These are phyloP conservation scores for Passerina amoena DNA, from an alignment of 2,113 vertebrate species.

Conservation along the genomic window DNA sequence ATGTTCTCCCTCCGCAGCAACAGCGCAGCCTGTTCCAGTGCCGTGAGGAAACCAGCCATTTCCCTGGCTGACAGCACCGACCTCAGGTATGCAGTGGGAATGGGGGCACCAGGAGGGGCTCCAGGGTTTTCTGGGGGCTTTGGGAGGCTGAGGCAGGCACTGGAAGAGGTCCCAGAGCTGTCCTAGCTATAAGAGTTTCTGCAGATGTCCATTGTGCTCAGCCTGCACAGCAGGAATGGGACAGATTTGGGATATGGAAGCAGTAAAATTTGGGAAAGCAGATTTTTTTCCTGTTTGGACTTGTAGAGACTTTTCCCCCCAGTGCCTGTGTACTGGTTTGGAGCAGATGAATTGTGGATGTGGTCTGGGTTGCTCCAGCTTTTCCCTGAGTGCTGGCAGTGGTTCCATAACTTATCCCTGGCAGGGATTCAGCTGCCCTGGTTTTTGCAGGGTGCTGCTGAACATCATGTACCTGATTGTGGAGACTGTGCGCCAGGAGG, in stretches of 20 bases:
- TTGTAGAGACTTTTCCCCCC: background rate
- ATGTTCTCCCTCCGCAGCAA: slow-evolving; percentile 77
- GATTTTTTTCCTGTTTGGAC: background rate
- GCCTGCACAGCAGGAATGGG: background rate
- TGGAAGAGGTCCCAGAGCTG: background rate
- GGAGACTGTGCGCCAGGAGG: slow-evolving; percentile 91
- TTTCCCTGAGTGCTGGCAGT: background rate
- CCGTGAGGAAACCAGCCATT: slow-evolving; percentile 95
- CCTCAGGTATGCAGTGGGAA: slow-evolving; percentile 68
- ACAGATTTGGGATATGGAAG: rapidly evolving
- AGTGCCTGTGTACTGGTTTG: background rate
- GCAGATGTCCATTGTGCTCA: rapidly evolving
- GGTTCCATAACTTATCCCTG: background rate
- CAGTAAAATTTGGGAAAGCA: background rate
- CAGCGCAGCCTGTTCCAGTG: slow-evolving; percentile 95
- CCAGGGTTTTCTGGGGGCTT: background rate
- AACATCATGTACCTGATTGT: slow-evolving; percentile 99
- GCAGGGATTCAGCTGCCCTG: background rate
- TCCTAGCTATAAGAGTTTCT: background rate
- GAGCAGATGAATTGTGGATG: background rate
- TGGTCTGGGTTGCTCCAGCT: background rate
- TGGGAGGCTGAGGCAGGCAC: background rate
- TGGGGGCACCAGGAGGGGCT: rapidly evolving
- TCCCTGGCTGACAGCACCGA: slow-evolving; percentile 98
- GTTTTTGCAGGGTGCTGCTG: slow-evolving; percentile 83